These are phyloP conservation scores for Erebia epiphron DNA, from an alignment of 2,888 invertebrate species.

Conservation along the genomic window DNA sequence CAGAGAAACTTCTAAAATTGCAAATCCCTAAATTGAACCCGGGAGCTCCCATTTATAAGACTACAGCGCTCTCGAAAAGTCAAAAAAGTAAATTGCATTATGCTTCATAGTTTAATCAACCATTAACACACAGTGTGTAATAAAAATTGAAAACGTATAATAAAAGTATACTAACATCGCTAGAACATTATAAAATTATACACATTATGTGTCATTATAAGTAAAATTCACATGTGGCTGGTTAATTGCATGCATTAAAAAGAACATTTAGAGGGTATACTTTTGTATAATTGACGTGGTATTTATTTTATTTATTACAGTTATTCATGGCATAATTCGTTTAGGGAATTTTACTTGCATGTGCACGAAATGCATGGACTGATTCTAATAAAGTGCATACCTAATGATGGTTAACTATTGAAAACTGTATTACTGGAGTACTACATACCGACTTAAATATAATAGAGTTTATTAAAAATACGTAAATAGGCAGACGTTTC, in stretches of 20 bases:
- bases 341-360: slow-evolving; percentile 54
- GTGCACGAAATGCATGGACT: slow-evolving; percentile 40
- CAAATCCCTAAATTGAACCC: no score
- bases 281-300: slow-evolving; percentile 19
- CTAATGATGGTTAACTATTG: background rate
- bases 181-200: slow-evolving; percentile 18
- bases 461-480: no score
- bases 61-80: no score
- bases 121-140: slow-evolving; percentile 1
- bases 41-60: no score
- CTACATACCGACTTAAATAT: no score
- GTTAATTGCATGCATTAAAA: slow-evolving; percentile 42
- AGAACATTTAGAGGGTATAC: slow-evolving; percentile 14
- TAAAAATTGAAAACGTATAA: slow-evolving; percentile 6
- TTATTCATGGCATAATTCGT: slow-evolving; percentile 57
- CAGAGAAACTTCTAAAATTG: no score
- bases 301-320: slow-evolving; percentile 48
- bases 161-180: slow-evolving; percentile 9
- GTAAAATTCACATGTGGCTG: slow-evolving; percentile 37
- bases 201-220: slow-evolving; percentile 29
- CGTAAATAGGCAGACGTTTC: no score
- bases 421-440: no score
- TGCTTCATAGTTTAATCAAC: background rate
- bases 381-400: background rate
- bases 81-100: background rate